phyloP scores from a whole-genome alignment of 2,113 vertebrate species.

The Acrocephalus kingi region DNA sequence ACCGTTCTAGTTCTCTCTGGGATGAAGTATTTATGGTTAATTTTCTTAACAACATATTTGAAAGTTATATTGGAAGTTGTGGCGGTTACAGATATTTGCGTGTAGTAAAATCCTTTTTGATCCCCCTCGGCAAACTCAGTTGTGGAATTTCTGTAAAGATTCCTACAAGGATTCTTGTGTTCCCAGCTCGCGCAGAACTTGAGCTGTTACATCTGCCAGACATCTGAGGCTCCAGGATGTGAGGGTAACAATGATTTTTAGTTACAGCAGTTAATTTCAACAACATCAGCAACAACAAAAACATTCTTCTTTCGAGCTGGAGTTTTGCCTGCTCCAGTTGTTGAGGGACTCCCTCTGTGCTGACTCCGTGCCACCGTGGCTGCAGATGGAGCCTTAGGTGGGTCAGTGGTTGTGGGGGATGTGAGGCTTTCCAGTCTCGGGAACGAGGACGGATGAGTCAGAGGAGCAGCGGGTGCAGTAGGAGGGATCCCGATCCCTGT shows the following conservation, averaged over 20 bases:
- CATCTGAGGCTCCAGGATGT: slow-evolving; percentile 48
- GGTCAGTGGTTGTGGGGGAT: neutral
- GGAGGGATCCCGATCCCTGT: neutral
- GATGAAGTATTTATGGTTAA: neutral
- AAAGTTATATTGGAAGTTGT: neutral
- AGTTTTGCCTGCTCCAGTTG: neutral
- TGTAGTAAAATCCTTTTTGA: slow-evolving; percentile 30
- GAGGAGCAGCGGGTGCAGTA: neutral
- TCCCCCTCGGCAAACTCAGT: neutral
- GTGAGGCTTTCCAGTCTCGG: neutral
- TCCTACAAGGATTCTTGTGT: slow-evolving; percentile 45
- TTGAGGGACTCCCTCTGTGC: neutral
- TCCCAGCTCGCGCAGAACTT: neutral
- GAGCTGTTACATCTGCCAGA: slow-evolving; percentile 45
- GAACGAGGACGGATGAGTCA: neutral
- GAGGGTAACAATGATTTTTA: slow-evolving; percentile 24
- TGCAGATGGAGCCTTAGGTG: slow-evolving; percentile 13
- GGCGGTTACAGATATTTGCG: neutral
- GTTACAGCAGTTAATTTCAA: neutral
- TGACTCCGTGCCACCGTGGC: neutral
- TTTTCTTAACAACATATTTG: neutral
- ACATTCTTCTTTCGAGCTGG: neutral
- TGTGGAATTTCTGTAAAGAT: slow-evolving; percentile 36
- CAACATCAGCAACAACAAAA: neutral
- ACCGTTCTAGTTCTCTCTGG: neutral